Evolutionary conservation across 2,113 vertebrate species (phyloP).

Genomic region (Hippopotamus amphibius): DNA sequence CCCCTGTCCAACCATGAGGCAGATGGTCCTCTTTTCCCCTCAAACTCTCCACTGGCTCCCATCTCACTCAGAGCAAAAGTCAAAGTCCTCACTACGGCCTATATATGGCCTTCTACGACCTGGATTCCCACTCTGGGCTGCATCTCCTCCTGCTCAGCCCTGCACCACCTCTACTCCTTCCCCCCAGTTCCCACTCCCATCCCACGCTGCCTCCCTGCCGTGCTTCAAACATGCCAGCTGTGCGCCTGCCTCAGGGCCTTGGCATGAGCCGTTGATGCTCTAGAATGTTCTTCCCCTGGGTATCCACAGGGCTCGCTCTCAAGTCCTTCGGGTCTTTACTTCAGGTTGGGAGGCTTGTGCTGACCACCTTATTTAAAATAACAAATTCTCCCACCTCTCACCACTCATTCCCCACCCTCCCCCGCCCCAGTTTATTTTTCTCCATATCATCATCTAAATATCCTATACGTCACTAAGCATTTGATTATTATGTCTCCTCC

Average conservation of each 20-base stretch:
- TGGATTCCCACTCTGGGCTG: not conserved
- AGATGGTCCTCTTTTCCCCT: not conserved
- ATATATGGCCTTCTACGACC: not conserved
- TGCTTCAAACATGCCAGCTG: not conserved
- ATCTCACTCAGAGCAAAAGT: not conserved
- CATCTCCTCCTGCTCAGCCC: not conserved
- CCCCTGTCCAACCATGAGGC: not conserved
- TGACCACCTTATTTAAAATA: not conserved
- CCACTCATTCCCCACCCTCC: not conserved
- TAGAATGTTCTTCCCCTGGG: not conserved
- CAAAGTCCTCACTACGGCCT: not conserved
- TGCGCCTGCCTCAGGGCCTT: not conserved
- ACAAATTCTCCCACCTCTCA: not conserved
- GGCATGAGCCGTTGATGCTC: not conserved
- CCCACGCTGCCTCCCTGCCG: not conserved
- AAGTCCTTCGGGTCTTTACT: not conserved
- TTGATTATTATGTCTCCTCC: not conserved
- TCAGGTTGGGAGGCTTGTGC: not conserved
- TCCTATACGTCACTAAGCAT: not conserved
- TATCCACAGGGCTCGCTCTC: not conserved
- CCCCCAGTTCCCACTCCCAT: rapidly evolving
- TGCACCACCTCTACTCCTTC: not conserved
- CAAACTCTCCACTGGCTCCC: not conserved
- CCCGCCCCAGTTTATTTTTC: not conserved
- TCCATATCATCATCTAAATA: not conserved